A percentile compares a stretch with the other conserved stretches of the same genome.
These are phyloP conservation scores for Hermaeophaga mercurialis DNA, from an alignment of 2,888 invertebrate genomes.

Conservation along the genomic window DNA sequence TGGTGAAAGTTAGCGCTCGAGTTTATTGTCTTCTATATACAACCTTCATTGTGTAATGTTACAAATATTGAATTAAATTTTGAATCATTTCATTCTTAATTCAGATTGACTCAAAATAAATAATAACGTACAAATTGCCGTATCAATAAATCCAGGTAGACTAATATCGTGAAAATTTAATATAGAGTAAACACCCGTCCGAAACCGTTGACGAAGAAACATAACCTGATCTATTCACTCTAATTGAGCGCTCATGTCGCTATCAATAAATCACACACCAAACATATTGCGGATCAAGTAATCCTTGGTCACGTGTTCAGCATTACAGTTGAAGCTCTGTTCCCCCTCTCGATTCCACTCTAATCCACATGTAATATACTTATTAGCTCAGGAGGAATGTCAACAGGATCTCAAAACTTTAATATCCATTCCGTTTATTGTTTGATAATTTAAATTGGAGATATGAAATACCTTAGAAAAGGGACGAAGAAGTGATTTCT, in stretches of 20 bases:
- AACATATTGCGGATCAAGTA: slow-evolving; percentile 53
- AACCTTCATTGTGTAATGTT: no score
- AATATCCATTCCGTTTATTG: background rate
- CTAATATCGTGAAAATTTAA: slow-evolving; percentile 16
- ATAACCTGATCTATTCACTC: slow-evolving; percentile 35
- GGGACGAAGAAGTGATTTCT: no score
- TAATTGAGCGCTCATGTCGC: slow-evolving; percentile 54
- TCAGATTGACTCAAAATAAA: background rate
- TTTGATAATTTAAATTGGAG: no score
- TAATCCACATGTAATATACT: slow-evolving; percentile 49
- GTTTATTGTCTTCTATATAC: no score
- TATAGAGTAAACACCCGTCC: background rate
- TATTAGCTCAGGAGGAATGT: slow-evolving; percentile 43
- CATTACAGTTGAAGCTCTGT: slow-evolving; percentile 47
- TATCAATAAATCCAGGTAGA: background rate
- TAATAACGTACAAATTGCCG: background rate
- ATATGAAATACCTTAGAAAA: no score
- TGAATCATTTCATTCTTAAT: no score
- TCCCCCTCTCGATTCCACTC: slow-evolving; percentile 38
- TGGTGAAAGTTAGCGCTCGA: no score
- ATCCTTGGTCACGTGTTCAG: slow-evolving; percentile 51
- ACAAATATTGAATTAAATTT: no score
- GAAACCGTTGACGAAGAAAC: slow-evolving; percentile 20
- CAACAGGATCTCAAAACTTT: background rate
- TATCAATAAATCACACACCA: slow-evolving; percentile 53